Conservation (phyloP, 2,888 invertebrate species). For the Sthenelais limicola region DNA sequence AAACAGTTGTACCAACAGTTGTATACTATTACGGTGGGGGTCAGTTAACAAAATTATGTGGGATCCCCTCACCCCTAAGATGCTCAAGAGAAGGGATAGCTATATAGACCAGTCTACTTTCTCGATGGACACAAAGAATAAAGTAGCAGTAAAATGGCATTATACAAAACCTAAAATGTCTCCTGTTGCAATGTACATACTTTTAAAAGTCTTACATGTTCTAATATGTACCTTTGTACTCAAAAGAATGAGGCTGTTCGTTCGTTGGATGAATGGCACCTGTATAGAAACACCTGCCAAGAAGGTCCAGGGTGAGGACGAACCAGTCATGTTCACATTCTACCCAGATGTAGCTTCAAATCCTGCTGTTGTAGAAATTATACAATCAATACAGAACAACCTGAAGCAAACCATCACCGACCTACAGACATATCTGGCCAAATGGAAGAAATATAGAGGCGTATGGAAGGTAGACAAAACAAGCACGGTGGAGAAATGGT, state of each 20-base stretch:
- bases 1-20: too few relatives aligned
- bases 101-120: too few relatives aligned
- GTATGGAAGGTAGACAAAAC: conserved; percentile 72
- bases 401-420: conserved; percentile 79
- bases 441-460: conserved; percentile 71
- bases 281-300: conserved; percentile 83
- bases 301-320: conserved; percentile 76
- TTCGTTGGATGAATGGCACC: conserved; percentile 89
- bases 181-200: too few relatives aligned
- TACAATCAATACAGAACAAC: conserved; percentile 80
- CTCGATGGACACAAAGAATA: too few relatives aligned
- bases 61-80: too few relatives aligned
- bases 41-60: too few relatives aligned
- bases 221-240: too few relatives aligned
- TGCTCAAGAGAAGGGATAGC: too few relatives aligned
- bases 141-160: too few relatives aligned
- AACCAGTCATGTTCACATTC: conserved; percentile 81
- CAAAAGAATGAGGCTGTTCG: conserved; percentile 83
- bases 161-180: conserved; percentile 15
- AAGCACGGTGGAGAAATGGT: conserved; percentile 84
- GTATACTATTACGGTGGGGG: too few relatives aligned
- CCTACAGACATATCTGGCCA: conserved; percentile 78
- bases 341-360: conserved; percentile 85
- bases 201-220: too few relatives aligned
- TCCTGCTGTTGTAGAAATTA: conserved; percentile 78